Evolutionary conservation across 2,113 vertebrate genomes (phyloP).

Genomic region (Oncorhynchus nerka): DNA sequence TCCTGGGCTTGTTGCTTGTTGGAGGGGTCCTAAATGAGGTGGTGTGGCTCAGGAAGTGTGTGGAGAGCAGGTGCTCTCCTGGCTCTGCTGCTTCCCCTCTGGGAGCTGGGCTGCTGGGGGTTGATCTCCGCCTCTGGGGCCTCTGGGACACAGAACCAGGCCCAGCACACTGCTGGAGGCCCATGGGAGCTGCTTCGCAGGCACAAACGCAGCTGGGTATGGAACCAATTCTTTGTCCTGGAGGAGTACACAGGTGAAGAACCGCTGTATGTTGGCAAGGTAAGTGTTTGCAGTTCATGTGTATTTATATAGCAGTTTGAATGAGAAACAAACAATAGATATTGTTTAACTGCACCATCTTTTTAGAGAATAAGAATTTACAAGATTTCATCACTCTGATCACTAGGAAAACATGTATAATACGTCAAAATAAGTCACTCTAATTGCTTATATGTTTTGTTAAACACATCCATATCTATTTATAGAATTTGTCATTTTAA

Average conservation of each 20-base stretch:
- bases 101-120: constrained; percentile 80
- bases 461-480: background rate
- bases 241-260: constrained; percentile 96
- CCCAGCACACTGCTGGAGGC: constrained; percentile 6
- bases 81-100: constrained; percentile 79
- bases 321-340: background rate
- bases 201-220: constrained; percentile 96
- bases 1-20: constrained; percentile 58
- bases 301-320: no score
- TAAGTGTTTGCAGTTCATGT: constrained; percentile 47
- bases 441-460: background rate
- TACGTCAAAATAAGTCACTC: background rate
- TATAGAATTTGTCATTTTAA: background rate
- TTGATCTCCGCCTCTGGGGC: constrained; percentile 74
- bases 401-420: background rate
- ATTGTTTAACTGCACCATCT: background rate
- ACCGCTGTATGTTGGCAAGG: constrained; percentile 96
- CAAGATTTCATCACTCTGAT: background rate
- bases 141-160: constrained; percentile 46
- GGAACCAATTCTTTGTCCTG: constrained; percentile 99
- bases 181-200: constrained; percentile 73
- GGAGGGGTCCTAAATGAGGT: constrained; percentile 60
- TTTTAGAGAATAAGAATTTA: background rate
- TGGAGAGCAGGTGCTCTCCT: constrained; percentile 75
- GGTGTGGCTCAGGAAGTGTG: constrained; percentile 64